Conservation (phyloP, 2,797 vertebrate genomes). For the Anguilla megastoma region DNA sequence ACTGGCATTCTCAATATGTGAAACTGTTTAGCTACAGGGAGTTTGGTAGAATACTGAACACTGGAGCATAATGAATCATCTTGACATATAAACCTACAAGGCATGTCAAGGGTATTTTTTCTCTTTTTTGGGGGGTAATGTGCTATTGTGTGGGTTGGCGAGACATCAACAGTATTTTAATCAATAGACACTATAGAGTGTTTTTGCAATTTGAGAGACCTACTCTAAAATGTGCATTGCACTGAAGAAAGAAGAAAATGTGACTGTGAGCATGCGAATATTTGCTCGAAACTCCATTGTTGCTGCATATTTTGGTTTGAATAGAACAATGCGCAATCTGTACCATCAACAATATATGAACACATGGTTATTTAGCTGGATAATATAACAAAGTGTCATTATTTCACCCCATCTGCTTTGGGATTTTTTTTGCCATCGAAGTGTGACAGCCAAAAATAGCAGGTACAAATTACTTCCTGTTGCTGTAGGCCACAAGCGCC, state of each 20-base stretch:
- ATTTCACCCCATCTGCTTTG: constrained; percentile 51
- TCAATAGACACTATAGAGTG: background rate
- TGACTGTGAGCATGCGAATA: background rate
- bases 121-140: background rate
- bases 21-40: background rate
- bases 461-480: constrained; percentile 54
- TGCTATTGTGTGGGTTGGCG: background rate
- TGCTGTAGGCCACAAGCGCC: constrained; percentile 49
- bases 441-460: constrained; percentile 55
- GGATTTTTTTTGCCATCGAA: constrained; percentile 46
- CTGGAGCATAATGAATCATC: background rate
- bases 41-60: background rate
- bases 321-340: constrained; percentile 11
- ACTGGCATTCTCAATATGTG: background rate
- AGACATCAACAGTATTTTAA: background rate
- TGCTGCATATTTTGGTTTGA: background rate
- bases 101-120: background rate
- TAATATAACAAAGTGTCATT: constrained; percentile 51
- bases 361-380: constrained; percentile 39
- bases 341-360: constrained; percentile 43
- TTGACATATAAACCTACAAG: background rate
- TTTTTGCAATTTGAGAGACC: background rate
- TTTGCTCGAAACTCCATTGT: background rate
- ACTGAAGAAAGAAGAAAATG: background rate
- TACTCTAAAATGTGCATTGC: background rate